Evolutionary conservation across 37 sponge, comb jelly and placozoan species (phyloP).

Genomic region (Mnemiopsis leidyi): DNA sequence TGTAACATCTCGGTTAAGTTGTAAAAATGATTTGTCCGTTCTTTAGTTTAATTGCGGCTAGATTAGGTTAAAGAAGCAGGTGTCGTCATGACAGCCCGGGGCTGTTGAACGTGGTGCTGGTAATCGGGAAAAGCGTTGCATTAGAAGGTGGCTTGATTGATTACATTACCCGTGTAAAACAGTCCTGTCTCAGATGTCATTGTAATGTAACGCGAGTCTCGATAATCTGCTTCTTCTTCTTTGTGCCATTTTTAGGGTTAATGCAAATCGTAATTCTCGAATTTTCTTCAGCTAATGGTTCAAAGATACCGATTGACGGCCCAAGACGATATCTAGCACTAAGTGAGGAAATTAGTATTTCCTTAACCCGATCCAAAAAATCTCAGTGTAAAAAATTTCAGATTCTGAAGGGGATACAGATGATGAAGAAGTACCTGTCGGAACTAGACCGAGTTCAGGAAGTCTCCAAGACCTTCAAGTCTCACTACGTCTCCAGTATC

Average conservation of each 20-base stretch:
- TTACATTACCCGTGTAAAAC: neutral
- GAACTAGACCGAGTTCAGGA: conserved; percentile 46
- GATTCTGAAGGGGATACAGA: neutral
- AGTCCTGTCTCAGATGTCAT: neutral
- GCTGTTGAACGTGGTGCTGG: neutral
- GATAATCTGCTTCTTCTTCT: neutral
- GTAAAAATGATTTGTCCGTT: no score
- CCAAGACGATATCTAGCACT: no score
- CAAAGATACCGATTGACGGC: no score
- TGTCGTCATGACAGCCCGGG: no score
- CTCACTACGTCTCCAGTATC: conserved; percentile 1
- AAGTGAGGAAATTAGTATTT: no score
- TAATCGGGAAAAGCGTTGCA: neutral
- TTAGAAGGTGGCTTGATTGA: neutral
- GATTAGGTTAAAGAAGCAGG: no score
- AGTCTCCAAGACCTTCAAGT: neutral
- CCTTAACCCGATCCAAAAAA: no score
- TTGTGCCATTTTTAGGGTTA: neutral
- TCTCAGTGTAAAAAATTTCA: no score
- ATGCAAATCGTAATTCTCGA: neutral
- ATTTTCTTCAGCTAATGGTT: no score
- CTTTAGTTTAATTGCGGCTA: no score
- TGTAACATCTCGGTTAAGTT: no score
- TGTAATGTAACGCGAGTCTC: neutral
- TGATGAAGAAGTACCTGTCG: neutral